Evolutionary conservation across 2,113 vertebrate genomes (phyloP), one percentile per base, ranked within the genome.

Genomic region (Tenrec ecaudatus): DNA sequence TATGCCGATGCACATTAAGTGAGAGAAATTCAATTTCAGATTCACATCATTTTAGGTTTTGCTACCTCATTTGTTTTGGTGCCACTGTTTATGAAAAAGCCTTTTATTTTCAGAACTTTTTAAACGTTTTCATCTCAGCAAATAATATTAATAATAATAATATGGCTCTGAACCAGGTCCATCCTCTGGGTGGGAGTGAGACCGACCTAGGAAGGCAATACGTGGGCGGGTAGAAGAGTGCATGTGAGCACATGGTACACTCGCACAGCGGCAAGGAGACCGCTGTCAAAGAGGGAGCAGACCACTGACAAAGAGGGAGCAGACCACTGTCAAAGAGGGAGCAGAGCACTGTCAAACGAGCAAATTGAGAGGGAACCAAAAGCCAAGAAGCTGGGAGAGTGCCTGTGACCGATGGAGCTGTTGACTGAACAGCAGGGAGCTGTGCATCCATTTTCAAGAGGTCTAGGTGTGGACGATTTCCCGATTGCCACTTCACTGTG

Each of bases 1-100:
- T 58, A 76, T 58, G 91, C 69, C 79, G 62, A 0, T 82, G 40
- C 85, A 31, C 75, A 25, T 62, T 73, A 58, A 93, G 89, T 92
- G 92, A 96, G 95, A 82, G 38, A 43, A 91, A 87, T 93, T 68
- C 80, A 88, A 92, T 88, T 94, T 88, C 82, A 93, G 88, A 90
- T 53, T 82, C 83, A 25, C n/a, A 43, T 80, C 92, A 79, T 85
- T 83, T 92, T 64, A 3, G 22, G 76, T 79, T 90, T 82, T 92
- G 85, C 86, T 93, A 95, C 83, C 88, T 58, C 29, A 53, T 38
- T 57, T 79, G 77, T 78, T 94, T 85, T 69, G 82, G 83, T 19
- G 0, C 73, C 62, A 88, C 20, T 25, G 27, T 9, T 9, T 78
- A 80, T 71, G 86, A 93, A 93, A 62, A 86, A 84, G 88, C 69